These are phyloP conservation scores for Trichoplusia ni DNA, from an alignment of 1,140 invertebrate genomes.

Conservation along the genomic window DNA sequence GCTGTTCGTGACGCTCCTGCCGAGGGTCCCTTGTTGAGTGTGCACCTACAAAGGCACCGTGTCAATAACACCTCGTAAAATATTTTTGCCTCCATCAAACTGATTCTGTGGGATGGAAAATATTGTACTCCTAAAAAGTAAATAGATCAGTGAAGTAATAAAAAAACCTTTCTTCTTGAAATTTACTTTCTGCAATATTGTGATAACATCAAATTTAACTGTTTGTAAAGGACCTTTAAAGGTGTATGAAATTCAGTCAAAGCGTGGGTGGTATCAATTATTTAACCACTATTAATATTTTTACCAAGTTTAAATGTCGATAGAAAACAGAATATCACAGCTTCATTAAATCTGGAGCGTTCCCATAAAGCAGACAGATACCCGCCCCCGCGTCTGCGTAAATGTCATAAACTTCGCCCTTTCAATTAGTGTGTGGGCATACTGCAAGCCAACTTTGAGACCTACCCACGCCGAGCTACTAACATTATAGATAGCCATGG, in stretches of 20 bases:
- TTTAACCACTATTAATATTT: too few relatives aligned
- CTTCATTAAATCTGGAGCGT: constrained; percentile 24
- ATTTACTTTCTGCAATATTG: too few relatives aligned
- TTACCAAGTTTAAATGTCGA: too few relatives aligned
- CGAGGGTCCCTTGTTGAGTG: constrained; percentile 26
- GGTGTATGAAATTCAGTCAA: too few relatives aligned
- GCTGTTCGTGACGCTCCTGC: constrained; percentile 44
- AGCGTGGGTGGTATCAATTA: too few relatives aligned
- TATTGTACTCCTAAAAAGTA: neutral
- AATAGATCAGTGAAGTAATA: too few relatives aligned
- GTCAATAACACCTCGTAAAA: constrained; percentile 14
- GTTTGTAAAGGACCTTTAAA: too few relatives aligned
- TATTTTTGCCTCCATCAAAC: neutral
- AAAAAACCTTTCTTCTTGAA: too few relatives aligned
- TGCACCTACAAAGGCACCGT: constrained; percentile 15
- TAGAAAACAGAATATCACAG: neutral
- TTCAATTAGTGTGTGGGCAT: constrained; percentile 48
- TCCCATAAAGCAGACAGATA: constrained; percentile 37
- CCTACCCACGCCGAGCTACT: constrained; percentile 37
- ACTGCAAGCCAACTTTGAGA: constrained; percentile 31
- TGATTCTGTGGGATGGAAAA: neutral
- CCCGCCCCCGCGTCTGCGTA: constrained; percentile 42
- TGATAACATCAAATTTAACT: too few relatives aligned
- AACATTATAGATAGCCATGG: constrained; percentile 33
- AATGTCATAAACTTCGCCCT: constrained; percentile 50